Base-by-base conservation (phyloP, 1,140 invertebrate genomes). In the Lepidostoma basale region DNA sequence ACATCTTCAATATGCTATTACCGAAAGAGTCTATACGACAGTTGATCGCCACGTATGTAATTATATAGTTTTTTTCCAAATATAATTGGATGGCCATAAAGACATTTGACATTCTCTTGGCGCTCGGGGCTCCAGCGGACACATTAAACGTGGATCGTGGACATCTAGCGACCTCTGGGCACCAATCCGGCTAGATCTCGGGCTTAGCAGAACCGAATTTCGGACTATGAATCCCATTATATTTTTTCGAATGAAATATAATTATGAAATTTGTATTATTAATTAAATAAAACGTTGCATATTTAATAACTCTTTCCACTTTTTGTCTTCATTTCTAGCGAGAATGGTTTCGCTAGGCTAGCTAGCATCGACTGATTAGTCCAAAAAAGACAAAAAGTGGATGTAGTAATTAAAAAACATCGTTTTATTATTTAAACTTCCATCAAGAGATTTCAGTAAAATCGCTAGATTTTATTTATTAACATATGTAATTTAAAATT, bases 21-120 rank as follows among this genome's bases (percentile, higher is more conserved):
- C 45, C 45, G 45, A 49, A 36, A 36, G 45, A 25, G 45, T 18
- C 45, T 49, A 28, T 67, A 69, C 54, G 54, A 64, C 49, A 45
- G 56, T 56, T 63, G 44, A 30, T 39, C 14, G 59, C 45, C 36
- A 26, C 39, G 67, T 66, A 33, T 63, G 68, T 66, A 70, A 70
- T 70, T 70, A 70, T 60, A 65, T 62, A 62, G 22, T 49, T 69
- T 52, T 68, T 69, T 56, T 56, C 47, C 0, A 42, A 30, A 70
- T 70, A 62, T 70, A 70, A 70, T 70, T 70, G 68, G 68, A 66
- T 33, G 58, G 58, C 68, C 68, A 70, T 70, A 70, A 70, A 70
- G 68, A 70, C 68, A 70, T 70, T 70, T 70, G 68, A 70, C 68
- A 70, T 70, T 70, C 68, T 60, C 56, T 62, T 42, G 10, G 6